Evolutionary conservation across 2,888 invertebrate genomes (phyloP).

Genomic region (Pediacus dermestoides): DNA sequence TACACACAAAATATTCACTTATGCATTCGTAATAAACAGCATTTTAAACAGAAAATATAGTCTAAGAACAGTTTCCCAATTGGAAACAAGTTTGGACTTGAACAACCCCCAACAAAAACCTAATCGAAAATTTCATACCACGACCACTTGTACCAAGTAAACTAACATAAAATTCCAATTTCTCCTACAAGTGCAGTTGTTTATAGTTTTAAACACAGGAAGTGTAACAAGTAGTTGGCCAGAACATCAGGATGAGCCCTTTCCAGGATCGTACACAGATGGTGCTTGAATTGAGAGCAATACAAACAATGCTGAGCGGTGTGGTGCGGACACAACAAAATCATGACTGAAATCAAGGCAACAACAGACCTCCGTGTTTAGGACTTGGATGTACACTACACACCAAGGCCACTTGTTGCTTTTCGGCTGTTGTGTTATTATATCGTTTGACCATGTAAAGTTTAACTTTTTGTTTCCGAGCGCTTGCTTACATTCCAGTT

Average conservation of each 20-base stretch:
- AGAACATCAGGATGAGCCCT: no score
- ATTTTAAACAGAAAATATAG: no score
- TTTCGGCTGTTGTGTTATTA: slow-evolving; percentile 16
- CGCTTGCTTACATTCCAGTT: background rate
- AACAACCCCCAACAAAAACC: slow-evolving; percentile 13
- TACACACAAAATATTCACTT: no score
- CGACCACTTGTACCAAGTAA: slow-evolving; percentile 16
- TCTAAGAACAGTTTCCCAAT: no score
- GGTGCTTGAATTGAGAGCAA: slow-evolving; percentile 29
- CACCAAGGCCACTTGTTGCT: slow-evolving; percentile 31
- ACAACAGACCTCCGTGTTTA: no score
- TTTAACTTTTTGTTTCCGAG: slow-evolving; percentile 17
- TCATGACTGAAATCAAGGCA: slow-evolving; percentile 24
- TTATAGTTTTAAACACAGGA: slow-evolving; percentile 29
- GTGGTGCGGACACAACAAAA: slow-evolving; percentile 33
- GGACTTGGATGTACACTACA: slow-evolving; percentile 24
- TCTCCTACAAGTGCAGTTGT: slow-evolving; percentile 20
- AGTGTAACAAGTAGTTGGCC: slow-evolving; percentile 37
- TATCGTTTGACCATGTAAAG: slow-evolving; percentile 27
- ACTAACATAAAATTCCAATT: slow-evolving; percentile 16
- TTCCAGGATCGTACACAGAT: slow-evolving; percentile 24
- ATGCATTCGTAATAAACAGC: no score
- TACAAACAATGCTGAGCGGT: slow-evolving; percentile 36
- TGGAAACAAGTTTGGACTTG: no score
- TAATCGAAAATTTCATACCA: slow-evolving; percentile 8